Evolutionary conservation across 2,888 invertebrate species (phyloP).

Genomic region (Ophion ellenae): DNA sequence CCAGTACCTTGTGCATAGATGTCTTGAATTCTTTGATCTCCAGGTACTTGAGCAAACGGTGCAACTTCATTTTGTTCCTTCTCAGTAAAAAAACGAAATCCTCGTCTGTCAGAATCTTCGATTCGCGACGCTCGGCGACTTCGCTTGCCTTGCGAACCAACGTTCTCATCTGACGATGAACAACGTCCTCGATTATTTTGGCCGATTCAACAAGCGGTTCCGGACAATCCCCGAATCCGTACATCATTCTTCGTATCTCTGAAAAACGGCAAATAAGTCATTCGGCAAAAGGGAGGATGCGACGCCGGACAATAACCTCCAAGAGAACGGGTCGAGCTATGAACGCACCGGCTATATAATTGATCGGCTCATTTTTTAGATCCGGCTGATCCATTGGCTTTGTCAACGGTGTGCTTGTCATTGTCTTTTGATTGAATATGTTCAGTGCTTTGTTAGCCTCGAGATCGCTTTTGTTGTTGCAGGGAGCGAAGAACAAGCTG

Average conservation of each 20-base stretch:
- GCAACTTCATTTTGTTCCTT: constrained; percentile 91
- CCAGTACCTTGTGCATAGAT: constrained; percentile 84
- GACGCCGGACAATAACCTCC: constrained; percentile 30
- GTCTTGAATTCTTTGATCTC: constrained; percentile 82
- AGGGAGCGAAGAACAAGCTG: neutral
- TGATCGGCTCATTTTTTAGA: constrained; percentile 73
- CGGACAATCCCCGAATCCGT: constrained; percentile 96
- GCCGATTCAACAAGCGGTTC: constrained; percentile 93
- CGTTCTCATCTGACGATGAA: constrained; percentile 91
- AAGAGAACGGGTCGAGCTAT: neutral
- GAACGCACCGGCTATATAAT: constrained; percentile 75
- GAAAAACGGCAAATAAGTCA: neutral
- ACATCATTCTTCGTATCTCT: constrained; percentile 95
- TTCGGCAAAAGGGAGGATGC: neutral
- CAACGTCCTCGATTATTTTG: constrained; percentile 92
- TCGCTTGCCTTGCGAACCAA: constrained; percentile 91
- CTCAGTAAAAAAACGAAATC: constrained; percentile 94
- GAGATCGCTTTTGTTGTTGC: constrained; percentile 4
- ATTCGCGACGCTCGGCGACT: constrained; percentile 86
- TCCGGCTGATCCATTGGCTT: constrained; percentile 71
- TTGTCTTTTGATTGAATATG: constrained; percentile 35
- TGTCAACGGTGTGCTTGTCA: constrained; percentile 69
- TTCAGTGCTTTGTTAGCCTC: neutral
- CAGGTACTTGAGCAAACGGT: constrained; percentile 90
- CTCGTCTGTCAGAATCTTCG: constrained; percentile 85